Evolutionary conservation across 2,888 invertebrate species (phyloP), one percentile per base, ranked within the genome.

Genomic region (Seladonia tumulorum): DNA sequence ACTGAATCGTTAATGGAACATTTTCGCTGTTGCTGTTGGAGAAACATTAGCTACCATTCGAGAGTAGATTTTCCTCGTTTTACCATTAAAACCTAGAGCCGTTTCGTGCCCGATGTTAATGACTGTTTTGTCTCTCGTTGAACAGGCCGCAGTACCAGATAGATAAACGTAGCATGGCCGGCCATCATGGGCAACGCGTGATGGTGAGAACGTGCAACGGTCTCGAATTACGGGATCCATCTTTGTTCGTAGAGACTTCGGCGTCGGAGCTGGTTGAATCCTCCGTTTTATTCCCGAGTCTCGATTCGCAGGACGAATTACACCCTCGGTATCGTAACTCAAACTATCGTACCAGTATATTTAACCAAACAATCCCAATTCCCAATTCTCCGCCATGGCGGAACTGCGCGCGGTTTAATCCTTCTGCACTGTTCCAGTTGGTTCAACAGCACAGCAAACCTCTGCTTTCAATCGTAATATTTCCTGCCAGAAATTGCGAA

Each of bases 191-290:
- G 85, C 96, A 96, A 87, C 96, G 97, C 87, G 96, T 97, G 83
- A 97, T 97, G 96, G 97, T 97, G 85, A 96, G 97, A 93, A 97
- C 97, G 79, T 97, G 97, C 94, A 97, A 97, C 94, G 97, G 97
- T 84, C 96, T 97, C 88, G 97, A 97, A 95, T 95, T 97, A 90
- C 96, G 97, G 92, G 97, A 97, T 88, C 95, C 95, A 14, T 94
- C 95, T 72, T 85, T 94, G 47, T 95, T 94, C 90, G 95, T 93
- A 86, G 94, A 95, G 92, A 95, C 95, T 85, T 95, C 95, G 87
- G 93, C 92, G 29, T 92, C 93, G 76, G 95, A 95, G 86, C 94
- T 95, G 88, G 94, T 95, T 70, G 96, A 96, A 83, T 95, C 96
- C 82, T 95, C 96, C 88, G 96, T 95, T 86, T 93, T 96, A 74